Conservation (phyloP, 2,113 vertebrate species). For the Struthidea cinerea region DNA sequence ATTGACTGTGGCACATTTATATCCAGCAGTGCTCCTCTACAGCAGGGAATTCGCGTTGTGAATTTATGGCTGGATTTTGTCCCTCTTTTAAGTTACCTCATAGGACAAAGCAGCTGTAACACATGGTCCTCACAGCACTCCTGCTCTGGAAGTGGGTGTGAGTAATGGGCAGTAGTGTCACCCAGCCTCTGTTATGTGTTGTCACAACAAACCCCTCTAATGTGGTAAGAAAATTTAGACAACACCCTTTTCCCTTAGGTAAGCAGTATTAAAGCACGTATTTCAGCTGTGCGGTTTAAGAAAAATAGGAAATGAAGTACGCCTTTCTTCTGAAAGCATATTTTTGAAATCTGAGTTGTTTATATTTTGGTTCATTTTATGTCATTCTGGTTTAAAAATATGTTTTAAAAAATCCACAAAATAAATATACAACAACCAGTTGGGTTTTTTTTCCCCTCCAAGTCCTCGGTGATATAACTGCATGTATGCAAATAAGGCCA, state of each 20-base stretch:
- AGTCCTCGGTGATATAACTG: background rate
- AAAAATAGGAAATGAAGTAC: background rate
- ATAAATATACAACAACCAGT: background rate
- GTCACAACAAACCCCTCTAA: background rate
- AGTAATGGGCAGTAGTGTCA: background rate
- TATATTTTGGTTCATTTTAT: background rate
- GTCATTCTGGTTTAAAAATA: background rate
- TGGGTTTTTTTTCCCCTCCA: background rate
- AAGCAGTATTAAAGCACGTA: background rate
- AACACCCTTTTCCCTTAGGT: background rate
- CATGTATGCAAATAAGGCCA: background rate
- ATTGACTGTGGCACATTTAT: background rate
- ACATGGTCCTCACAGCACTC: constrained; percentile 5
- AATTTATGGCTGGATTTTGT: constrained; percentile 19
- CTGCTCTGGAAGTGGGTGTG: background rate
- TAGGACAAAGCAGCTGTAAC: constrained; percentile 15
- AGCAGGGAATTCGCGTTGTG: background rate
- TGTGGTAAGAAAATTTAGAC: background rate
- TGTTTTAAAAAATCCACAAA: background rate
- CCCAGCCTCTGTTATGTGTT: background rate
- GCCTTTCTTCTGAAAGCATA: background rate
- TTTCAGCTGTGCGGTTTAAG: background rate
- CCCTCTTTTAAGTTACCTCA: background rate
- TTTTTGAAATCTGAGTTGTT: background rate
- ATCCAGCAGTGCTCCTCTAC: constrained; percentile 10